Conservation (phyloP, 2,113 vertebrate species). For the Drymodes brunneopygia region DNA sequence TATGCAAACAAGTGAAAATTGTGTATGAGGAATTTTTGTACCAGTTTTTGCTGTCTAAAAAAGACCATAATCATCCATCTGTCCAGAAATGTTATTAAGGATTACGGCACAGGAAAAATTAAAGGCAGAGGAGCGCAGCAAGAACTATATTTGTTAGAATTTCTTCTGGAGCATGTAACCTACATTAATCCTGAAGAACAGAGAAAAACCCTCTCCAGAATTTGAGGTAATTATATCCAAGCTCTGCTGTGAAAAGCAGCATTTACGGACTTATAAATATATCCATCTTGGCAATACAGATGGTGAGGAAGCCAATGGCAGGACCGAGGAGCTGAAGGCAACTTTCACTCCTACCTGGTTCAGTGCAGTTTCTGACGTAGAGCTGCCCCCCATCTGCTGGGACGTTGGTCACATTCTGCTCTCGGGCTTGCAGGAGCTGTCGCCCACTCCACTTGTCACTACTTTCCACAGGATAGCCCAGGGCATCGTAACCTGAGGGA, state of each 20-base stretch:
- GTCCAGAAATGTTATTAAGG: neutral
- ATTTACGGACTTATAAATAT: neutral
- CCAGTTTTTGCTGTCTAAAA: neutral
- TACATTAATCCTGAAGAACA: neutral
- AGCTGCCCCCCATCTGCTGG: conserved; percentile 43
- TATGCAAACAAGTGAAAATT: neutral
- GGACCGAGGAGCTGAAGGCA: neutral
- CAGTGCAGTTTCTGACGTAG: conserved; percentile 87
- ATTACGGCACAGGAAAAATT: neutral
- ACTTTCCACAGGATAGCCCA: conserved; percentile 63
- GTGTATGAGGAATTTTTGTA: neutral
- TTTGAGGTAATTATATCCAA: neutral
- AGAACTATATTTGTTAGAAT: neutral
- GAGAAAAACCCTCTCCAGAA: neutral
- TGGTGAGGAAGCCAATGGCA: neutral
- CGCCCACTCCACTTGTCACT: conserved; percentile 77
- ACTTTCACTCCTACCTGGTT: conserved; percentile 81
- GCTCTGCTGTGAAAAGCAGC: neutral
- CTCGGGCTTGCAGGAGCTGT: conserved; percentile 78
- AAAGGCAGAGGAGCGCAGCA: neutral
- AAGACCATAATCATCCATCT: neutral
- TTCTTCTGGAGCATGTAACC: neutral
- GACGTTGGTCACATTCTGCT: conserved; percentile 70
- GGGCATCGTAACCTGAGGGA: conserved; percentile 69
- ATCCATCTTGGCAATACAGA: neutral